These are phyloP conservation scores for Xanthorhoe designata DNA, from an alignment of 2,888 invertebrate species.

Conservation along the genomic window DNA sequence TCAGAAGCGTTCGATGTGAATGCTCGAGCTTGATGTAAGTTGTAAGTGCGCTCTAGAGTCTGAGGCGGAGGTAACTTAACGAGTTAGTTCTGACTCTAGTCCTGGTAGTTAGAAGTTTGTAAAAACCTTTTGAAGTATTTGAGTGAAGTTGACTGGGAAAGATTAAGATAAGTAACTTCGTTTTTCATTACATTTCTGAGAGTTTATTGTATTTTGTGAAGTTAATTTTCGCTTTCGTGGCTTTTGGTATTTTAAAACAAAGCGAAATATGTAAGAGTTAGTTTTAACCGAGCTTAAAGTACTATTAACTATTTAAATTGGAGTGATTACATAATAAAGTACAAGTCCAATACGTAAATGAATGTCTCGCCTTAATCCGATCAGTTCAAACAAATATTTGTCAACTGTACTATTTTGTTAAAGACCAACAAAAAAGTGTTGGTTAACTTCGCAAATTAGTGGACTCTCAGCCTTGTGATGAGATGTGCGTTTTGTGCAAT, in stretches of 20 bases:
- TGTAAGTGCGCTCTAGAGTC: background rate
- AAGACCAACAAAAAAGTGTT: background rate
- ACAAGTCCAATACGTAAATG: too few species aligned
- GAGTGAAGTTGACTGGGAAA: background rate
- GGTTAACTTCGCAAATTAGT: background rate
- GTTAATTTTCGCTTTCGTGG: background rate
- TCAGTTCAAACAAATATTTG: too few species aligned
- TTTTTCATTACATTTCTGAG: background rate
- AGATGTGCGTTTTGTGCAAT: conserved; percentile 10
- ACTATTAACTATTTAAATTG: too few species aligned
- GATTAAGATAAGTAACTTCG: background rate
- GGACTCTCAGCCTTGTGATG: background rate
- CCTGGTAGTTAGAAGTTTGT: background rate
- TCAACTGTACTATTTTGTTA: too few species aligned
- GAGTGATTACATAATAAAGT: too few species aligned
- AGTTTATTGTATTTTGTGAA: background rate
- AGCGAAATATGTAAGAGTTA: too few species aligned
- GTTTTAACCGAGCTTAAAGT: too few species aligned
- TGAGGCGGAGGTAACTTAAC: background rate
- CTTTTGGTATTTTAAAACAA: too few species aligned
- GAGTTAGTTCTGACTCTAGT: background rate
- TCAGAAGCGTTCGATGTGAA: background rate
- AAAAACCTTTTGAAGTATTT: background rate
- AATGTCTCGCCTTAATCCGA: too few species aligned
- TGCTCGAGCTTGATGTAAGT: background rate